phyloP scores from a whole-genome alignment of 2,888 invertebrate genomes.

The Cyclophora albipunctata region DNA sequence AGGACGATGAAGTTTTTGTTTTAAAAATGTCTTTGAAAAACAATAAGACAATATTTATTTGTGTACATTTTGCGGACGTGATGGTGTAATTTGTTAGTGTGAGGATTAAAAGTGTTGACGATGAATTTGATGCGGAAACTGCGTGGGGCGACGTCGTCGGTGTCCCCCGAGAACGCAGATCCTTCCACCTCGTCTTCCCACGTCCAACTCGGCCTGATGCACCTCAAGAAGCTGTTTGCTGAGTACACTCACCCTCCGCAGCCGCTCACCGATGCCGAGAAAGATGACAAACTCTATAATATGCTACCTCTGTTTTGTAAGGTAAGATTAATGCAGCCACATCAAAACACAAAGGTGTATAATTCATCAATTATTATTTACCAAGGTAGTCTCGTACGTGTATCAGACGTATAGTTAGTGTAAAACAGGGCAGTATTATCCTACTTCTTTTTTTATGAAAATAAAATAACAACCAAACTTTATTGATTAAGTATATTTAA shows the following conservation, averaged over 20 bases:
- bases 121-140: slow-evolving; percentile 97
- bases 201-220: slow-evolving; percentile 94
- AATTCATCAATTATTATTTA: background rate
- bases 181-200: slow-evolving; percentile 81
- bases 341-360: background rate
- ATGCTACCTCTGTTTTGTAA: slow-evolving; percentile 99
- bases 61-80: background rate
- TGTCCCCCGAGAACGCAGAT: slow-evolving; percentile 73
- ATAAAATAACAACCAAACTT: too few species aligned
- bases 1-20: background rate
- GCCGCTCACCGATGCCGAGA: slow-evolving; percentile 85
- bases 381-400: too few species aligned
- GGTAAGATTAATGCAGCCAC: slow-evolving; percentile 65
- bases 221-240: slow-evolving; percentile 95
- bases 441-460: too few species aligned
- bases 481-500: too few species aligned
- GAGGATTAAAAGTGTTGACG: slow-evolving; percentile 17
- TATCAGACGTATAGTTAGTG: too few species aligned
- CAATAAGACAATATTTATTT: too few species aligned
- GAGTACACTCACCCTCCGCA: slow-evolving; percentile 94
- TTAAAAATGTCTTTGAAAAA: background rate
- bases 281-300: slow-evolving; percentile 95
- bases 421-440: too few species aligned
- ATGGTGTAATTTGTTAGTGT: slow-evolving; percentile 3
- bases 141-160: slow-evolving; percentile 74